phyloP scores from a whole-genome alignment of 2,797 vertebrate genomes.

The Siniperca obscura region DNA sequence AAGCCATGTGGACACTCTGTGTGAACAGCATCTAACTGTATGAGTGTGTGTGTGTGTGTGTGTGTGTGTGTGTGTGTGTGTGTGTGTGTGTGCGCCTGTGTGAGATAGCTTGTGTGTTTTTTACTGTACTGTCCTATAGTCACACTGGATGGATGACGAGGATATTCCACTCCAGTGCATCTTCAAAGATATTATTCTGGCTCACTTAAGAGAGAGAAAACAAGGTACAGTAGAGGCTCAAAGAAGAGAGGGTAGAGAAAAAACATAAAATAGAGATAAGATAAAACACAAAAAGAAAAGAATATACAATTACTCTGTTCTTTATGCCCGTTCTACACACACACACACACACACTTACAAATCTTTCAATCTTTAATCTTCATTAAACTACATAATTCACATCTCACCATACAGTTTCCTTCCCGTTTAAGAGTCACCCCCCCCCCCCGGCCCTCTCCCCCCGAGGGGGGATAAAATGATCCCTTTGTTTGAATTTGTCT shows the following conservation, averaged over 20 bases:
- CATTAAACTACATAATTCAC: conserved; percentile 45
- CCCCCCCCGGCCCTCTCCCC: conserved; percentile 13
- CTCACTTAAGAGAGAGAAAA: conserved; percentile 50
- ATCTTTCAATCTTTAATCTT: conserved; percentile 47
- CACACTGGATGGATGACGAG: conserved; percentile 63
- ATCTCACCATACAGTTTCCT: conserved; percentile 33
- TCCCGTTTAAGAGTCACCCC: conserved; percentile 31
- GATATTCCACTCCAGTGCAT: conserved; percentile 66
- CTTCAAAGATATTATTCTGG: conserved; percentile 61
- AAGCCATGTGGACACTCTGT: conserved; percentile 60
- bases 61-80: conserved; percentile 30
- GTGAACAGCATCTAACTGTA: conserved; percentile 43
- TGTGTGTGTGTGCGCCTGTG: conserved; percentile 12
- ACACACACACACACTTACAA: not conserved
- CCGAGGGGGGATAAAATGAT: conserved; percentile 60
- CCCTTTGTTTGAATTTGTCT: conserved; percentile 53
- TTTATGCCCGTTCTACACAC: conserved; percentile 2
- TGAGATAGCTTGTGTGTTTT: conserved; percentile 39
- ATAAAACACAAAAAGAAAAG: not conserved
- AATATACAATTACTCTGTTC: conserved; percentile 25
- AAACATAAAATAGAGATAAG: not conserved
- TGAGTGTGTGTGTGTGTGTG: conserved; percentile 16
- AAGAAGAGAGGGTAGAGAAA: not conserved
- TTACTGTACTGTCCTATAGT: conserved; percentile 49
- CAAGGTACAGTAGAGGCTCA: not conserved